These are phyloP conservation scores for Epizoanthus ramosus DNA, from an alignment of 92 coral and sea anemone genomes.

Conservation along the genomic window DNA sequence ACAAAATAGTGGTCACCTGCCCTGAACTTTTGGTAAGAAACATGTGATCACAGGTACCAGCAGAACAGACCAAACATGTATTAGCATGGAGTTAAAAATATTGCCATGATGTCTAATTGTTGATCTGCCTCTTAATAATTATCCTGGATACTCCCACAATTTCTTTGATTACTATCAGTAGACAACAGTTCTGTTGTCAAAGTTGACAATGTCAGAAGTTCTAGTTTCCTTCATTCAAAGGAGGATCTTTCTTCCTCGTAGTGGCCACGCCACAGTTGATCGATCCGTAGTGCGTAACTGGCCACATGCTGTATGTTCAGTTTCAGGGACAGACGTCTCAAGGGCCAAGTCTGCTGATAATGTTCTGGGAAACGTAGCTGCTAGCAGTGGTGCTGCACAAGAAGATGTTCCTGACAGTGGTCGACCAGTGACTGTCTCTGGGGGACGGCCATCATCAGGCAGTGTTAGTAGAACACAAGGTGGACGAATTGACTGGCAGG, in stretches of 20 bases:
- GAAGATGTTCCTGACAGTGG: conserved; percentile 46
- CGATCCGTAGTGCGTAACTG: not conserved
- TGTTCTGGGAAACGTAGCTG: conserved; percentile 31
- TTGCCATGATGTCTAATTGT: not conserved
- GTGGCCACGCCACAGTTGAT: not conserved
- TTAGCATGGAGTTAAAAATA: not conserved
- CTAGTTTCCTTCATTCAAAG: conserved; percentile 53
- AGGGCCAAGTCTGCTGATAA: conserved; percentile 80
- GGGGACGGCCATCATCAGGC: conserved; percentile 24
- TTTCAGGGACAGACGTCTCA: conserved; percentile 65
- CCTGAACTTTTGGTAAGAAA: not conserved
- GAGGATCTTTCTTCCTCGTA: conserved; percentile 47
- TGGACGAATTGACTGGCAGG: conserved; percentile 90
- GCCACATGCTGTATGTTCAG: conserved; percentile 18
- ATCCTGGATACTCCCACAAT: not conserved
- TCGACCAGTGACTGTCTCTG: not conserved
- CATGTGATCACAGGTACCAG: conserved; percentile 15
- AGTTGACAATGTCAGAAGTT: conserved; percentile 39
- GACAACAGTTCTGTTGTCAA: not conserved
- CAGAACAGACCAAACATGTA: not conserved
- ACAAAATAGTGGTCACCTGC: not conserved
- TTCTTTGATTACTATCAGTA: not conserved
- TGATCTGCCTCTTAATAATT: not conserved
- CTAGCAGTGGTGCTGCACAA: conserved; percentile 29
- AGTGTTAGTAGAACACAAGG: conserved; percentile 37